Evolutionary conservation across 2,888 invertebrate genomes (phyloP).

Genomic region (Tricholauxania praeusta): DNA sequence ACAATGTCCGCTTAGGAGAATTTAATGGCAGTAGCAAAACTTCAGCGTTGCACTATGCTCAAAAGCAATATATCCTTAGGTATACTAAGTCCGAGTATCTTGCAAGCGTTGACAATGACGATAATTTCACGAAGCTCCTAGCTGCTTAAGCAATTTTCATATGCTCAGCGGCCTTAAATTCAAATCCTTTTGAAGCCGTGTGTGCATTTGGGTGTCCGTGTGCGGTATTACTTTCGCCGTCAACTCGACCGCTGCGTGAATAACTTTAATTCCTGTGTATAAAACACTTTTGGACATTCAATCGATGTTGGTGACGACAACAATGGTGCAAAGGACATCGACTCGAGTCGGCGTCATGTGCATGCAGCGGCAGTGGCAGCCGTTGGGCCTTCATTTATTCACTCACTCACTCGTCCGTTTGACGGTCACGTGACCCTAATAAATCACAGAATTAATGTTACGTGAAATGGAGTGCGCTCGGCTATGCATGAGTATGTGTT

Average conservation of each 20-base stretch:
- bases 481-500: slow-evolving; percentile 31
- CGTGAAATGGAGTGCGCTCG: slow-evolving; percentile 67
- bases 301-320: background rate
- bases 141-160: slow-evolving; percentile 15
- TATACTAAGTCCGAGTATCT: background rate
- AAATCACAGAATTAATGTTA: slow-evolving; percentile 70
- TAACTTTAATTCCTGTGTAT: background rate
- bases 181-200: background rate
- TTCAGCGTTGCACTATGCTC: no score
- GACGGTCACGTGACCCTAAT: slow-evolving; percentile 70
- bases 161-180: slow-evolving; percentile 12
- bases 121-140: background rate
- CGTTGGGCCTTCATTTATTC: slow-evolving; percentile 18
- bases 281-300: background rate
- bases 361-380: background rate
- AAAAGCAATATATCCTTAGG: background rate
- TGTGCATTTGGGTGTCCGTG: background rate
- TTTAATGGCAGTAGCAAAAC: no score
- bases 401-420: slow-evolving; percentile 55
- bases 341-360: background rate
- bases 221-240: slow-evolving; percentile 11
- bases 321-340: background rate
- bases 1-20: no score
- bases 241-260: background rate
- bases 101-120: slow-evolving; percentile 10